Evolutionary conservation across 2,797 vertebrate species (phyloP).

Genomic region (Cynopterus sphinx): DNA sequence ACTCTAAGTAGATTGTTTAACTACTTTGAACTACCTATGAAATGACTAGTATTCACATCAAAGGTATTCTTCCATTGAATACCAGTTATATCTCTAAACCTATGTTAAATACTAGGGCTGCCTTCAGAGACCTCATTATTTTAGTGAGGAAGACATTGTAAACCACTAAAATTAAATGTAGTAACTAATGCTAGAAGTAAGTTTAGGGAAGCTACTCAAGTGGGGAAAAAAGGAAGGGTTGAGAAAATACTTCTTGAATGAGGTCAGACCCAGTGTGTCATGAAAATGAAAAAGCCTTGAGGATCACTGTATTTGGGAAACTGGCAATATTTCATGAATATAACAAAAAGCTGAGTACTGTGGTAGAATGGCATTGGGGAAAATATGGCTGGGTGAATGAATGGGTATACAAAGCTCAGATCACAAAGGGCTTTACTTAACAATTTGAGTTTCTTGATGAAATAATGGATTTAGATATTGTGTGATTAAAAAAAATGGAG

Average conservation of each 20-base stretch:
- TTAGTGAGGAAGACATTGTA: background rate
- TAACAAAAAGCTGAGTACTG: background rate
- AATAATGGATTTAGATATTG: constrained; percentile 28
- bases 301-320: background rate
- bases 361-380: background rate
- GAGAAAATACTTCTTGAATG: constrained; percentile 17
- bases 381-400: background rate
- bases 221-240: background rate
- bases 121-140: background rate
- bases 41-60: background rate
- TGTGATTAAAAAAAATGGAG: background rate
- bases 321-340: background rate
- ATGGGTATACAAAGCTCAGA: background rate
- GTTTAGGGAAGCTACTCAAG: background rate
- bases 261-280: background rate
- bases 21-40: background rate
- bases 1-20: background rate
- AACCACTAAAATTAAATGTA: background rate
- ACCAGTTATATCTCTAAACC: background rate
- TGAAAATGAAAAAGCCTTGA: background rate
- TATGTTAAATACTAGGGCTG: background rate
- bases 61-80: background rate
- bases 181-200: background rate
- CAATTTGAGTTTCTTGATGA: background rate
- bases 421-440: background rate